phyloP scores from a whole-genome alignment of 2,113 vertebrate genomes.

The Podilymbus podiceps region DNA sequence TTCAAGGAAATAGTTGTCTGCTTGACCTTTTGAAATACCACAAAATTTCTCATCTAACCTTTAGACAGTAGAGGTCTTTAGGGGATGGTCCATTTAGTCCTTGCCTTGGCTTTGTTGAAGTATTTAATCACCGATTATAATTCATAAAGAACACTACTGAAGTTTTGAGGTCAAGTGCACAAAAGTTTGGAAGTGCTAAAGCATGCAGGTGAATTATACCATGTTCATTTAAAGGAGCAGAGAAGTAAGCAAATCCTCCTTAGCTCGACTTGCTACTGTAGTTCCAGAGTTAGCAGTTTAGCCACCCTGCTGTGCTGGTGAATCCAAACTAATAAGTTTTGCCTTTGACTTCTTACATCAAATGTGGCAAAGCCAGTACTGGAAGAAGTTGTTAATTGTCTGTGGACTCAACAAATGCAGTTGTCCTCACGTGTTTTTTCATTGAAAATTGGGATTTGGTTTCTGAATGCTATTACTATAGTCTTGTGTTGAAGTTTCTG shows the following conservation, averaged over 20 bases:
- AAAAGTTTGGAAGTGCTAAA: neutral
- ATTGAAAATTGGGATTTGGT: neutral
- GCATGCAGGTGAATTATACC: neutral
- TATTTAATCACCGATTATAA: neutral
- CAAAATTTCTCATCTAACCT: neutral
- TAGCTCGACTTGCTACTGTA: neutral
- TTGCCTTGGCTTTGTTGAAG: neutral
- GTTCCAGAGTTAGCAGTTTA: neutral
- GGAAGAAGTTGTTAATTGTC: neutral
- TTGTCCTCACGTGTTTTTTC: neutral
- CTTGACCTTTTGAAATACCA: neutral
- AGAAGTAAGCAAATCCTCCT: neutral
- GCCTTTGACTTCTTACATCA: neutral
- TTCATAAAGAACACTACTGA: neutral
- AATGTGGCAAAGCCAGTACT: neutral
- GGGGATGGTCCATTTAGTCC: neutral
- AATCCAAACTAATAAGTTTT: neutral
- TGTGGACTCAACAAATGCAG: neutral
- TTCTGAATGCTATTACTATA: neutral
- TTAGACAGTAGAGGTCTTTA: neutral
- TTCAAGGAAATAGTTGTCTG: neutral
- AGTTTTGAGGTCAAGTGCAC: neutral
- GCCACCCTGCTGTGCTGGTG: neutral
- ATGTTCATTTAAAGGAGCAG: neutral
- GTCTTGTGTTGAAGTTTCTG: neutral